These are phyloP conservation scores for Leiothrix lutea DNA, from an alignment of 2,113 vertebrate genomes.

Conservation along the genomic window DNA sequence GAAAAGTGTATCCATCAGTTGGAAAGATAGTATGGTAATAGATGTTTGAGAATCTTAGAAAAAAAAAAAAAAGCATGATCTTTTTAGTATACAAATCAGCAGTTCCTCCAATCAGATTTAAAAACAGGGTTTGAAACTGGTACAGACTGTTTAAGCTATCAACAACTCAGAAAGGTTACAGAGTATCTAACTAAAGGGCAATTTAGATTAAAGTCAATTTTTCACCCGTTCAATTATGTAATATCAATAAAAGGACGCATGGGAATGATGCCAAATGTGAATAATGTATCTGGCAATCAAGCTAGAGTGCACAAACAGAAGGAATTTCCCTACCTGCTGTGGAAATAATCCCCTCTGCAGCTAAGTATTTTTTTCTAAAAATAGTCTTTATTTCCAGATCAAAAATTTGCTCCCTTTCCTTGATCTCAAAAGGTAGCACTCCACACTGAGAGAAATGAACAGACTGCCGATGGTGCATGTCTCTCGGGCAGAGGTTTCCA, in stretches of 20 bases:
- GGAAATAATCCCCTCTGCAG: not conserved
- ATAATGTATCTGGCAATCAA: not conserved
- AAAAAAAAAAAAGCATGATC: not conserved
- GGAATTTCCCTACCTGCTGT: not conserved
- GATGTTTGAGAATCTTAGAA: not conserved
- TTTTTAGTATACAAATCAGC: not conserved
- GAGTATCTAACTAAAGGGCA: not conserved
- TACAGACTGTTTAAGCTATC: not conserved
- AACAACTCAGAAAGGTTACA: not conserved
- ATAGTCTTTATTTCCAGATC: not conserved
- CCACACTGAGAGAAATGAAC: not conserved
- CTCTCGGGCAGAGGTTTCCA: not conserved
- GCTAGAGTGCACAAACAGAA: not conserved
- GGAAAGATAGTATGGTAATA: not conserved
- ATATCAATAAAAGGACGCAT: not conserved
- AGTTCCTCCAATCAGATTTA: not conserved
- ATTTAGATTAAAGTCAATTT: conserved; percentile 22
- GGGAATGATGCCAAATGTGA: conserved; percentile 26
- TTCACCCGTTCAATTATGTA: conserved; percentile 47
- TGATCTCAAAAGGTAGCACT: not conserved
- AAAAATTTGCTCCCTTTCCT: not conserved
- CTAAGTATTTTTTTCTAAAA: not conserved
- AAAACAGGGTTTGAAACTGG: not conserved
- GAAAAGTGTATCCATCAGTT: not conserved
- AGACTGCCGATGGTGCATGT: rapidly evolving